These are phyloP conservation scores for Oscheius myriophilus DNA, from an alignment of 2,888 invertebrate species.

Conservation along the genomic window DNA sequence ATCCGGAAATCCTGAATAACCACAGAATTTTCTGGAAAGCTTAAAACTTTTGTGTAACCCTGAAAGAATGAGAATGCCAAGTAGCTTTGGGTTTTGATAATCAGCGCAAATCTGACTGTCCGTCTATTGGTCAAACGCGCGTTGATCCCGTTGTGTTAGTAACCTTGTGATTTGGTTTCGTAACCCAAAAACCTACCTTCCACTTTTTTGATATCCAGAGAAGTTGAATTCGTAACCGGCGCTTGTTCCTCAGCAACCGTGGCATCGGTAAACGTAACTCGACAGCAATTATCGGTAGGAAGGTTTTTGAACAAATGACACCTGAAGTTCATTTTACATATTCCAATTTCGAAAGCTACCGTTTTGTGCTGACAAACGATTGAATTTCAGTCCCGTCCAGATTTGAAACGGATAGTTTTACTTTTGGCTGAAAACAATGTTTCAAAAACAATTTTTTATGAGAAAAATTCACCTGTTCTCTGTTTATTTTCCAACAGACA, in stretches of 20 bases:
- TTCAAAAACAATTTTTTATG: not conserved
- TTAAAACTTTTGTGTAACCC: no score
- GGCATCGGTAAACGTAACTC: conserved; percentile 41
- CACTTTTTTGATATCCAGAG: conserved; percentile 7
- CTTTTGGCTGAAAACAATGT: conserved; percentile 32
- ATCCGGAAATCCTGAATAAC: no score
- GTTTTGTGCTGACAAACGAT: conserved; percentile 36
- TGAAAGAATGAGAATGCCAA: no score
- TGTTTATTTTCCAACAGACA: conserved; percentile 37
- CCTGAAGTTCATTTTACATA: conserved; percentile 17
- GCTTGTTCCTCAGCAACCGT: not conserved
- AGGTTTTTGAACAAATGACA: conserved; percentile 58
- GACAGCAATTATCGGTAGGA: conserved; percentile 57
- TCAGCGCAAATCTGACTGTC: no score
- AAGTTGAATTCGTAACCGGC: conserved; percentile 10
- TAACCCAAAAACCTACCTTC: not conserved
- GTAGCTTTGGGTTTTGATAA: no score
- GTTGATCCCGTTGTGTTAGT: no score
- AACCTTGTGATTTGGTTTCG: no score
- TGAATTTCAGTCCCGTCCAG: conserved; percentile 43
- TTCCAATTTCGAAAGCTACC: not conserved
- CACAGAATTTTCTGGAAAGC: no score
- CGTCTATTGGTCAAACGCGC: no score
- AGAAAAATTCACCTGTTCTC: not conserved
- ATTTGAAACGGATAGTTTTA: conserved; percentile 34